These are phyloP conservation scores for Copsychus sechellarum DNA, from an alignment of 2,113 vertebrate genomes.

Conservation along the genomic window DNA sequence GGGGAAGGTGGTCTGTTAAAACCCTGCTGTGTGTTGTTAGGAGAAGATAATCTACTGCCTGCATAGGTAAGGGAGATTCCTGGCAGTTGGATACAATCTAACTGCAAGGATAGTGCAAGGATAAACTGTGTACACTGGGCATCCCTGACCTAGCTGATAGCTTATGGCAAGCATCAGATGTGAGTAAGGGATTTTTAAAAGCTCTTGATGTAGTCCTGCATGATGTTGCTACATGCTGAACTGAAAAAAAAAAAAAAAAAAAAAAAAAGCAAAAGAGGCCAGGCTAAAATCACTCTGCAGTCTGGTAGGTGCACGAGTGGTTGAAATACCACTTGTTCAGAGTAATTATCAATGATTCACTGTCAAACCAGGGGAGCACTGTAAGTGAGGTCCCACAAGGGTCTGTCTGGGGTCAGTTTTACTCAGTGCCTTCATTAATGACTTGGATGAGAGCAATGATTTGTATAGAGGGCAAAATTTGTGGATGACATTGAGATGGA, in stretches of 20 bases:
- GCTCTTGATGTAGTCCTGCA: background rate
- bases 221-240: background rate
- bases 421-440: constrained; percentile 34
- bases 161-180: background rate
- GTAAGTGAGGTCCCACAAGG: constrained; percentile 18
- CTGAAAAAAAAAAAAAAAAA: accelerated
- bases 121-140: background rate
- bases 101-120: background rate
- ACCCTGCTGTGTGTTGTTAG: background rate
- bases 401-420: constrained; percentile 36
- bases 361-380: background rate
- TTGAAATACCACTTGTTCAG: constrained; percentile 30
- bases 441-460: constrained; percentile 8
- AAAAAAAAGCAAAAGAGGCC: background rate
- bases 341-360: constrained; percentile 45
- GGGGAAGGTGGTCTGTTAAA: background rate
- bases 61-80: background rate
- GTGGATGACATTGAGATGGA: constrained; percentile 27
- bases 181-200: background rate
- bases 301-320: background rate
- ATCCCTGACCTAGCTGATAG: background rate
- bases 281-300: background rate
- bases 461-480: constrained; percentile 32
- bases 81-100: background rate
- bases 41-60: background rate